Conservation (phyloP, 1,140 invertebrate species). For the Drosophila teissieri region DNA sequence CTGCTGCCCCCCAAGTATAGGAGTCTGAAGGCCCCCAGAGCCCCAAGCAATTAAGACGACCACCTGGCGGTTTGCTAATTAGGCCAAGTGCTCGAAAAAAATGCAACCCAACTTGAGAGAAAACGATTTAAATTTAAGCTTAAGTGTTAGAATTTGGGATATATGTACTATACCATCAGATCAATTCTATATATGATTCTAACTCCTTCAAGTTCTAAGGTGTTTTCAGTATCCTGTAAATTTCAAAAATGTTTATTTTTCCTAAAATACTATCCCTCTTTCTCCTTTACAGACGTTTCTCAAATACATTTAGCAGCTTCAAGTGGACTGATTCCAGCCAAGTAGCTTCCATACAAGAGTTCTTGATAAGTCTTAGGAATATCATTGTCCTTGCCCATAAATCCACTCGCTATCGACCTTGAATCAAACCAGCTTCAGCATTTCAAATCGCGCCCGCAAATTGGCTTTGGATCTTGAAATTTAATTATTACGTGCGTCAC, state of each 20-base stretch:
- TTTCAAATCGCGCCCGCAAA: conserved; percentile 26
- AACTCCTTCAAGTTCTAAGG: no score
- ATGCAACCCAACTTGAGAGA: background rate
- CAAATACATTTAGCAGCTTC: no score
- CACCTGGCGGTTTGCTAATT: conserved; percentile 27
- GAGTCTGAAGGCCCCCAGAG: conserved; percentile 27
- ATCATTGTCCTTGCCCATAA: background rate
- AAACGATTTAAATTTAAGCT: background rate
- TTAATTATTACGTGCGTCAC: conserved; percentile 47
- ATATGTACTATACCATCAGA: background rate
- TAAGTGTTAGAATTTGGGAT: background rate
- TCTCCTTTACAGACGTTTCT: no score
- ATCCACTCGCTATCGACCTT: background rate
- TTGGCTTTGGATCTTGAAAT: conserved; percentile 38
- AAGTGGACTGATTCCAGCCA: no score
- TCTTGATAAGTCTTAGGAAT: no score
- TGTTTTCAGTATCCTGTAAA: background rate
- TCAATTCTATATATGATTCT: background rate
- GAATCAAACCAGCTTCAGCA: conserved; percentile 10
- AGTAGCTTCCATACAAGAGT: no score
- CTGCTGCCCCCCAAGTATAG: conserved; percentile 8
- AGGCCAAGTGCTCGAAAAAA: conserved; percentile 6
- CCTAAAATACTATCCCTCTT: no score
- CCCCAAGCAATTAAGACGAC: conserved; percentile 35
- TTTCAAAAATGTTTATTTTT: no score